Evolutionary conservation across 1,140 invertebrate species (phyloP).

Genomic region (Drosophila quadrilineata): DNA sequence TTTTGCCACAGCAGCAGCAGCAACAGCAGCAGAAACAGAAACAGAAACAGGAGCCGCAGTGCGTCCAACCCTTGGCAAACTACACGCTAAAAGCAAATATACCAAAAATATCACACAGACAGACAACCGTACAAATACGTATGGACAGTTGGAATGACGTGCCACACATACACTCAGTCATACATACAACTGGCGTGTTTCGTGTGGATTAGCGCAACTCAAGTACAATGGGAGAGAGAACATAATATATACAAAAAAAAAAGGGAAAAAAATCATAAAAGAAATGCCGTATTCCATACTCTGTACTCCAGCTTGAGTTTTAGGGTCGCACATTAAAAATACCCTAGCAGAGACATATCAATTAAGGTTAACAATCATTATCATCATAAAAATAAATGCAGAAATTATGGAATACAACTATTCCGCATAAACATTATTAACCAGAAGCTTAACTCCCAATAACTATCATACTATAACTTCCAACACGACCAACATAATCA

Average conservation of each 20-base stretch:
- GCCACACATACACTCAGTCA: slow-evolving; percentile 44
- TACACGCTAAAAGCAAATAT: slow-evolving; percentile 73
- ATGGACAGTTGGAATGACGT: slow-evolving; percentile 75
- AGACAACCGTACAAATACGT: slow-evolving; percentile 71
- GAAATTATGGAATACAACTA: too few species aligned
- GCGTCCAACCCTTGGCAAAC: slow-evolving; percentile 55
- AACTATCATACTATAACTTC: too few species aligned
- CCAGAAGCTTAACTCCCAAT: too few species aligned
- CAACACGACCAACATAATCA: too few species aligned
- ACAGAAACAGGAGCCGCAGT: slow-evolving; percentile 7
- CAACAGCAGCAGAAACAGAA: slow-evolving; percentile 26
- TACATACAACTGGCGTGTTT: slow-evolving; percentile 43
- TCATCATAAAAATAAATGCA: too few species aligned
- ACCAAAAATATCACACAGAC: slow-evolving; percentile 28
- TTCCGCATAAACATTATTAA: too few species aligned
- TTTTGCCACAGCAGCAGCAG: slow-evolving; percentile 43
- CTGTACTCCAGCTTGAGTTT: background rate
- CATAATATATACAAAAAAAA: slow-evolving; percentile 13
- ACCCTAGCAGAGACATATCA: too few species aligned
- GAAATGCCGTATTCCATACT: too few species aligned
- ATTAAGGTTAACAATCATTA: too few species aligned
- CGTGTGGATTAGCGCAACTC: slow-evolving; percentile 65
- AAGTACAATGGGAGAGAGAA: slow-evolving; percentile 21
- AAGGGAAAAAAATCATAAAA: slow-evolving; percentile 17
- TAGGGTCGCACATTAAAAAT: slow-evolving; percentile 9